phyloP scores from a whole-genome alignment of 2,113 vertebrate genomes.

The Verasper variegatus region DNA sequence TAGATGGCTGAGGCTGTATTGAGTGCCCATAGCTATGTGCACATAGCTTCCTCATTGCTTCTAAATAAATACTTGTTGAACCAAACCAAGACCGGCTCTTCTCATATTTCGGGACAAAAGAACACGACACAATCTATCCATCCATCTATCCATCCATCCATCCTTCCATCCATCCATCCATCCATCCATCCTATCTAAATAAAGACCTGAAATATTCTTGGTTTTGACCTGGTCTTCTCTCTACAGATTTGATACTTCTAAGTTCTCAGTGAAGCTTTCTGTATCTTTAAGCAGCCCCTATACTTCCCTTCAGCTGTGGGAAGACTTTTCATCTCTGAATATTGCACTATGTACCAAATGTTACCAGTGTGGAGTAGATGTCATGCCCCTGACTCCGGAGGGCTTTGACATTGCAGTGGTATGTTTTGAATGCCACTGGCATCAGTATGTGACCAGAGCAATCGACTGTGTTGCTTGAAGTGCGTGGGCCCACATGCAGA shows the following conservation, averaged over 20 bases:
- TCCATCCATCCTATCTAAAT: background rate
- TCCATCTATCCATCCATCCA: background rate
- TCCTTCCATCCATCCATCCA: background rate
- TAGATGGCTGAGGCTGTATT: no score
- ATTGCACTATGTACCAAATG: background rate
- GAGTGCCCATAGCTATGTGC: no score
- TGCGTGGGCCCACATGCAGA: constrained; percentile 38
- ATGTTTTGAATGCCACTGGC: background rate
- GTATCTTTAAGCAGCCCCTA: background rate
- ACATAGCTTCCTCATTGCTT: no score
- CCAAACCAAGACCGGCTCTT: no score
- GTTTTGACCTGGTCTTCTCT: background rate
- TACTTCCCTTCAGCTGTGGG: background rate
- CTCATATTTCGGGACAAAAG: no score
- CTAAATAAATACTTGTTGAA: no score
- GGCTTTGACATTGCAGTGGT: constrained; percentile 18
- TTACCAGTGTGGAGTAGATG: background rate
- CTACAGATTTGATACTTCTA: background rate
- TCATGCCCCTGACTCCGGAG: background rate
- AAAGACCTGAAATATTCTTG: background rate
- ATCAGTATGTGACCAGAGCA: constrained; percentile 16
- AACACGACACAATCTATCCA: no score
- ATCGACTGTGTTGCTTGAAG: background rate
- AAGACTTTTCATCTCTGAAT: background rate
- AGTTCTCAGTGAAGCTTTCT: no score